phyloP scores from a whole-genome alignment of 2,888 invertebrate genomes.

The Acrobasis suavella region DNA sequence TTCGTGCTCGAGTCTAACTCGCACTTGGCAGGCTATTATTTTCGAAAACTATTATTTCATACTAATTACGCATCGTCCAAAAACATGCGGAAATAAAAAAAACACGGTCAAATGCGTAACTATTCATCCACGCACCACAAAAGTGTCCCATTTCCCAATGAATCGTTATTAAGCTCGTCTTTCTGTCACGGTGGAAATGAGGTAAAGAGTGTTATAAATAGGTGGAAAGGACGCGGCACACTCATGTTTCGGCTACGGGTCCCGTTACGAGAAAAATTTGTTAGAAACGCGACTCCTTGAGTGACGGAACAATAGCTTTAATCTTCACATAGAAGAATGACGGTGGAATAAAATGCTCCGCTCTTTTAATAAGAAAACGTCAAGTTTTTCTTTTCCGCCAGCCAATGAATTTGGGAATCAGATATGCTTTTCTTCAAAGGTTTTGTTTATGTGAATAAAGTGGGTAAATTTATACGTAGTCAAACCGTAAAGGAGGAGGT shows the following conservation, averaged over 20 bases:
- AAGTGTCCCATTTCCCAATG: conserved; percentile 33
- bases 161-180: conserved; percentile 56
- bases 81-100: neutral
- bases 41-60: neutral
- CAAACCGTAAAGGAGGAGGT: too few species aligned
- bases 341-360: conserved; percentile 45
- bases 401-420: neutral
- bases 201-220: conserved; percentile 65
- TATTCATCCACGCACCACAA: conserved; percentile 3
- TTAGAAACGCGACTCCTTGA: conserved; percentile 70
- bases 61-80: neutral
- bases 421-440: neutral
- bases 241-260: conserved; percentile 57
- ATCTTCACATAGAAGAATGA: conserved; percentile 64
- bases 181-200: conserved; percentile 61
- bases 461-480: too few species aligned
- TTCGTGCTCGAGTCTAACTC: too few species aligned
- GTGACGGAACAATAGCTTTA: conserved; percentile 74
- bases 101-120: neutral
- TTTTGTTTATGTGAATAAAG: too few species aligned
- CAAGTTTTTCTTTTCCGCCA: conserved; percentile 28
- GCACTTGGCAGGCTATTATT: too few species aligned
- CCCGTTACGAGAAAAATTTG: conserved; percentile 63
- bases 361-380: conserved; percentile 42
- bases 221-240: conserved; percentile 52